phyloP scores from a whole-genome alignment of 2,888 invertebrate species.

The Cetonia aurata region DNA sequence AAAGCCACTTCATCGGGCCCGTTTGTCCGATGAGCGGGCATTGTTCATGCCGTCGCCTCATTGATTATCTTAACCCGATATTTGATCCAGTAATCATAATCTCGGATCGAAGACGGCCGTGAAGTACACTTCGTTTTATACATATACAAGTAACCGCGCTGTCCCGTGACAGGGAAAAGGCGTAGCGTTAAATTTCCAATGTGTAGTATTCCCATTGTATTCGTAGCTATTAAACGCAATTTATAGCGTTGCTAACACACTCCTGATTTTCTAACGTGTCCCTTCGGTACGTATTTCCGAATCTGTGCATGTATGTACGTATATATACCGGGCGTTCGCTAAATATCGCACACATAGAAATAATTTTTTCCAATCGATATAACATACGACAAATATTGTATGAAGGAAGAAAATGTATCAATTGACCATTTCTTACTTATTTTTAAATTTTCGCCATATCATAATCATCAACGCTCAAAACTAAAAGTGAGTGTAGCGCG shows the following conservation, averaged over 20 bases:
- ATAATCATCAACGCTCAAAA: too few species aligned
- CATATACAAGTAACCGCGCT: constrained; percentile 55
- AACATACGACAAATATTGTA: too few species aligned
- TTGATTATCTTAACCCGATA: constrained; percentile 53
- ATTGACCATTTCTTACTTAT: too few species aligned
- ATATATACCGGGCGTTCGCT: too few species aligned
- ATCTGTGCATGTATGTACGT: background rate
- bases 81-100: constrained; percentile 54
- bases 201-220: constrained; percentile 66
- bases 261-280: constrained; percentile 48
- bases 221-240: constrained; percentile 66
- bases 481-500: too few species aligned
- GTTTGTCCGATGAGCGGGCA: constrained; percentile 39
- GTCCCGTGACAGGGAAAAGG: constrained; percentile 65
- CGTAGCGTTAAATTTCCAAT: constrained; percentile 65
- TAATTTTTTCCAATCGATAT: too few species aligned
- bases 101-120: constrained; percentile 49
- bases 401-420: too few species aligned
- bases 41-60: constrained; percentile 47
- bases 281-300: background rate
- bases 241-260: constrained; percentile 66
- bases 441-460: too few species aligned
- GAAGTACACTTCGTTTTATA: constrained; percentile 41
- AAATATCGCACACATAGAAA: too few species aligned
- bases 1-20: constrained; percentile 25